Evolutionary conservation across 2,113 vertebrate species (phyloP).

Genomic region (Ptilonorhynchus violaceus): DNA sequence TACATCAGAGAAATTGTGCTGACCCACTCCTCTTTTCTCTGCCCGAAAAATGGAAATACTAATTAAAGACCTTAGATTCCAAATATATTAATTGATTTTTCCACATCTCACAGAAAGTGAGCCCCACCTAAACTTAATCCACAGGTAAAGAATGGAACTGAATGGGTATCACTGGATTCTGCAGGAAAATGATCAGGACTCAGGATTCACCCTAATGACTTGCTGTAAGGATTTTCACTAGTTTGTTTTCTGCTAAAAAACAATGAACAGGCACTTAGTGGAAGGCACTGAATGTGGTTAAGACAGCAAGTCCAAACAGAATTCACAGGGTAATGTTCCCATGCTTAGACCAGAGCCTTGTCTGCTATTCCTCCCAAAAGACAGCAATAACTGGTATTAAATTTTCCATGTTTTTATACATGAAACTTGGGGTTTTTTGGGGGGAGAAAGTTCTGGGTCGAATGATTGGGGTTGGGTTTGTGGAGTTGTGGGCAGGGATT

Average conservation of each 20-base stretch:
- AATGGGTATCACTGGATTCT: background rate
- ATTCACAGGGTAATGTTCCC: background rate
- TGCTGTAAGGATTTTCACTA: background rate
- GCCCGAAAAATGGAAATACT: background rate
- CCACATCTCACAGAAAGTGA: background rate
- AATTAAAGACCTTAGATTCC: background rate
- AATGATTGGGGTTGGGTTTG: rapidly evolving
- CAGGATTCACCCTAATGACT: background rate
- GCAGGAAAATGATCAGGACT: background rate
- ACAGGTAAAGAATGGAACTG: background rate
- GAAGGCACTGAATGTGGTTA: background rate
- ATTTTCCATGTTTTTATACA: background rate
- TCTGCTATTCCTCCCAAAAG: background rate
- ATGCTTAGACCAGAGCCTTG: background rate
- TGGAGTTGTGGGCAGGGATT: rapidly evolving
- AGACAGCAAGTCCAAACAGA: background rate
- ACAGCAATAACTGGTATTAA: background rate
- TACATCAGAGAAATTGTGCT: background rate
- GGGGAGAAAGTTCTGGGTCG: background rate
- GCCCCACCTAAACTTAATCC: background rate
- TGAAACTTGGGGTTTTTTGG: background rate
- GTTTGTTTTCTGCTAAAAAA: background rate
- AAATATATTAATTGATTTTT: background rate
- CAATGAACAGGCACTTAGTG: background rate
- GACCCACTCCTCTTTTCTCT: background rate